Evolutionary conservation across 2,888 invertebrate genomes (phyloP).

Genomic region (Argyra leucocephala): DNA sequence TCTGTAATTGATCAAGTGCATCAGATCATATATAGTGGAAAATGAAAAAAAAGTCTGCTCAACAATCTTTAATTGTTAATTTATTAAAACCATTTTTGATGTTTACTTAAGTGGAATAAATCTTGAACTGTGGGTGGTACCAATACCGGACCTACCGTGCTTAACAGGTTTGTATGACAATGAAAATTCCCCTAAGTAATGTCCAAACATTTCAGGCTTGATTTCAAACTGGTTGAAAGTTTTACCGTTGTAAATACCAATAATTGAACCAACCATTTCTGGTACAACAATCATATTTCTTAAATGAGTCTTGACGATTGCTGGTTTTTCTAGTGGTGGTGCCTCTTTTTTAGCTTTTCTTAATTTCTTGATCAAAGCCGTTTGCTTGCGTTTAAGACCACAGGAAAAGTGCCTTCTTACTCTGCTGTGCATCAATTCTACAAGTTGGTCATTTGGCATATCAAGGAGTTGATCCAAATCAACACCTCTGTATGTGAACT

Average conservation of each 20-base stretch:
- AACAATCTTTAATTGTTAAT: not conserved
- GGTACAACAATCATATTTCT: conserved; percentile 99
- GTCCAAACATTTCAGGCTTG: conserved; percentile 95
- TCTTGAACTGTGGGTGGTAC: conserved; percentile 94
- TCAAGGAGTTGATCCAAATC: conserved; percentile 98
- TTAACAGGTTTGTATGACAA: conserved; percentile 96
- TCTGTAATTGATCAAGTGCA: too few species aligned
- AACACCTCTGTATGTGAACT: conserved; percentile 98
- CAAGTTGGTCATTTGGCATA: conserved; percentile 93
- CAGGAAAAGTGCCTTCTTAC: conserved; percentile 87
- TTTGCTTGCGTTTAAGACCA: conserved; percentile 86
- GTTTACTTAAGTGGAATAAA: conserved; percentile 92
- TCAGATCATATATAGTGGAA: too few species aligned
- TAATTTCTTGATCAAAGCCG: conserved; percentile 92
- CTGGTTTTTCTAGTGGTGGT: conserved; percentile 94
- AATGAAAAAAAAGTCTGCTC: too few species aligned
- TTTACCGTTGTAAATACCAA: conserved; percentile 97
- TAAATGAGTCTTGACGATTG: conserved; percentile 96
- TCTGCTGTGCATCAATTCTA: conserved; percentile 90
- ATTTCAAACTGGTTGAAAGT: conserved; percentile 87
- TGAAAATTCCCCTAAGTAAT: conserved; percentile 91
- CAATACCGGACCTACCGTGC: conserved; percentile 95
- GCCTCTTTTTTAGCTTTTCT: conserved; percentile 92
- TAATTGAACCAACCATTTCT: conserved; percentile 99
- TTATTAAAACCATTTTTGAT: conserved; percentile 4